Percentiles rank a stretch among this genome's conserved stretches.
Evolutionary conservation across 2,888 invertebrate genomes (phyloP).

Genomic region (Melitaea athalia): DNA sequence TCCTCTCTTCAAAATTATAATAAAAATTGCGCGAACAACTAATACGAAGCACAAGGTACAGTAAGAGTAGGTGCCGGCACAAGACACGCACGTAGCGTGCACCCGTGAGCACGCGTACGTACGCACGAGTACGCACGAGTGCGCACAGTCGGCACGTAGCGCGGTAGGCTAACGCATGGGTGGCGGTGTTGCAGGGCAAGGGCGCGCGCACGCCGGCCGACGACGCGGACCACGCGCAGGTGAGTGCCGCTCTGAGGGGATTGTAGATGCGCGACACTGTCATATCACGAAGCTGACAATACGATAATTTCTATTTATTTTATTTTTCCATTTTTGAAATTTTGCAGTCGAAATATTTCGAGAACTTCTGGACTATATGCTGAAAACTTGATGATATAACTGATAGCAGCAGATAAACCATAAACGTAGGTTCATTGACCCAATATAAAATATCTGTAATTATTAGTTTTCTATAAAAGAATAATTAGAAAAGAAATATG

Average conservation of each 20-base stretch:
- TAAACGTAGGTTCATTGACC: no score
- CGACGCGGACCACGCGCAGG: conserved; percentile 55
- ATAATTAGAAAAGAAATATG: no score
- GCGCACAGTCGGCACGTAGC: not conserved
- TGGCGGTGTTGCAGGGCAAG: conserved; percentile 77
- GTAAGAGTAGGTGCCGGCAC: not conserved
- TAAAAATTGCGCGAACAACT: not conserved
- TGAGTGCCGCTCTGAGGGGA: conserved; percentile 41
- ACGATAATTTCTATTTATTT: no score
- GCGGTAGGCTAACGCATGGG: conserved; percentile 42
- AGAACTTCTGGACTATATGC: no score
- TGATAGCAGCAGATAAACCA: no score
- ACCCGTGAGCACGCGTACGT: not conserved
- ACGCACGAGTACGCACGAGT: not conserved
- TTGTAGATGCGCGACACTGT: not conserved
- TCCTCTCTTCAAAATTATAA: not conserved
- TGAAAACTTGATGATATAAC: no score
- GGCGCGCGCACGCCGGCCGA: conserved; percentile 69
- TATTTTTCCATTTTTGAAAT: no score
- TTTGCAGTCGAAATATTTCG: no score
- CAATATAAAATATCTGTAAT: no score
- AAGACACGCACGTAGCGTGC: not conserved
- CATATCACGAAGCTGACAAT: no score
- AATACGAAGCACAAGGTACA: not conserved
- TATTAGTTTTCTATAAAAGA: no score